Conservation (phyloP, 2,888 invertebrate genomes). For the Athrips mouffetella region DNA sequence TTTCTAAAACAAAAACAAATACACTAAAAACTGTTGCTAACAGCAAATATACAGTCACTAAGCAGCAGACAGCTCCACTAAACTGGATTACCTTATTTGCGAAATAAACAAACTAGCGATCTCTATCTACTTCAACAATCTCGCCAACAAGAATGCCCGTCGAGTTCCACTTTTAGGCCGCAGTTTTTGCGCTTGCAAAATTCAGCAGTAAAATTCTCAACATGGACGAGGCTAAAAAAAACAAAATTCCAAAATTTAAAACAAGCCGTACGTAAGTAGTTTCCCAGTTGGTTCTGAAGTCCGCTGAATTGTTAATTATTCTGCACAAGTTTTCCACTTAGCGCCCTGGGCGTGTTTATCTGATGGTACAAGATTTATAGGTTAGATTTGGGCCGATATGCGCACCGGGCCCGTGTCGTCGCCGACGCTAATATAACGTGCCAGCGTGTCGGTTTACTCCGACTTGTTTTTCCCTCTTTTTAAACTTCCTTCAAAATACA, state of each 20-base stretch:
- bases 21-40: no score
- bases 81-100: no score
- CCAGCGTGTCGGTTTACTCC: background rate
- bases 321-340: slow-evolving; percentile 66
- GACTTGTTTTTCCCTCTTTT: no score
- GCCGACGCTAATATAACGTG: slow-evolving; percentile 25
- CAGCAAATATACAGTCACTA: no score
- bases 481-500: no score
- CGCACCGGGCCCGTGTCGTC: slow-evolving; percentile 23
- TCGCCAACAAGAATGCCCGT: background rate
- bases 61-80: no score
- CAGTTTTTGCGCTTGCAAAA: slow-evolving; percentile 2
- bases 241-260: slow-evolving; percentile 32
- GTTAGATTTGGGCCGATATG: slow-evolving; percentile 43
- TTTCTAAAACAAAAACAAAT: no score
- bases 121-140: slow-evolving; percentile 1
- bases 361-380: slow-evolving; percentile 54
- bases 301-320: slow-evolving; percentile 69
- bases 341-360: slow-evolving; percentile 54
- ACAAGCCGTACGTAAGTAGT: slow-evolving; percentile 46
- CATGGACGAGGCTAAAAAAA: slow-evolving; percentile 20
- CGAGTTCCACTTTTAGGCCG: background rate
- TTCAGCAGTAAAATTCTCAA: slow-evolving; percentile 1
- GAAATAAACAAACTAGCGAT: background rate
- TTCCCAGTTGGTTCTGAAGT: slow-evolving; percentile 47